phyloP scores from a whole-genome alignment of 2,888 invertebrate genomes.

The Thereva nobilitata region DNA sequence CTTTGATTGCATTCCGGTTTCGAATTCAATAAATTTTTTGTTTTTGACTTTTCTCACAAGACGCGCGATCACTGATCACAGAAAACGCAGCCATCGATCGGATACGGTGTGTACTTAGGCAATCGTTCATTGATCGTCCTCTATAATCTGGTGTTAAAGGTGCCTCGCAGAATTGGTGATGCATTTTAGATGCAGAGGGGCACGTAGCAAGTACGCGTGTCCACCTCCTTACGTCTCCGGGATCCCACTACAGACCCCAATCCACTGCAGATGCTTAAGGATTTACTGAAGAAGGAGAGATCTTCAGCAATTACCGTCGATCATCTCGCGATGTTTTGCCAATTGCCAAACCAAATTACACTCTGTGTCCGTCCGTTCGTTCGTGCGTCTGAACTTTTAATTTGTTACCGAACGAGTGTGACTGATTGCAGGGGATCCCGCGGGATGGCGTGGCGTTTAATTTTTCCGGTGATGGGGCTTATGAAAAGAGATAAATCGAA shows the following conservation, averaged over 20 bases:
- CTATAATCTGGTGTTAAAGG: constrained; percentile 23
- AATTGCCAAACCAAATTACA: constrained; percentile 8
- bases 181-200: constrained; percentile 17
- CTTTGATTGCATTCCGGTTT: constrained; percentile 33
- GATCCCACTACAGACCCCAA: not conserved
- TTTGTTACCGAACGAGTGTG: constrained; percentile 20
- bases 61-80: constrained; percentile 21
- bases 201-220: constrained; percentile 21
- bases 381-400: not conserved
- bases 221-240: constrained; percentile 1
- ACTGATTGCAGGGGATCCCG: constrained; percentile 8
- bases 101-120: constrained; percentile 13
- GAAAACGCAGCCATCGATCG: constrained; percentile 23
- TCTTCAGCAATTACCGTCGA: constrained; percentile 29
- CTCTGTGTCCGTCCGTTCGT: not conserved
- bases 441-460: constrained; percentile 1
- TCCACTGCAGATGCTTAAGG: constrained; percentile 5
- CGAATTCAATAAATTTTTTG: not conserved
- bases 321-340: constrained; percentile 21
- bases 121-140: constrained; percentile 30
- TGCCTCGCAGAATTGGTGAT: constrained; percentile 11
- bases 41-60: constrained; percentile 20
- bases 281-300: constrained; percentile 17
- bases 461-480: constrained; percentile 3
- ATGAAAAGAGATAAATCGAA: constrained; percentile 1